A percentile compares a stretch with the other conserved stretches of the same genome.
phyloP scores from a whole-genome alignment of 2,888 invertebrate genomes.

The Lysandra coridon region DNA sequence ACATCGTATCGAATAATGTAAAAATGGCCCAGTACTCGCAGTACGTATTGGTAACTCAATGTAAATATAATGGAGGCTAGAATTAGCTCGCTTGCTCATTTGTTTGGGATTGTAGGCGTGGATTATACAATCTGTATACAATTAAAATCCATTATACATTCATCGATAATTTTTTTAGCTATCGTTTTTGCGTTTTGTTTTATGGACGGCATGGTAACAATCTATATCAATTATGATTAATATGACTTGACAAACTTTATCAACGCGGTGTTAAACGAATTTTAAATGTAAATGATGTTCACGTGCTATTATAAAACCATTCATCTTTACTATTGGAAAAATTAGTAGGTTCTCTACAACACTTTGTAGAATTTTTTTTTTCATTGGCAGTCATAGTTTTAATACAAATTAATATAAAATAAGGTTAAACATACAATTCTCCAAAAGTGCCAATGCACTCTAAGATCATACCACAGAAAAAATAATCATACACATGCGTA shows the following conservation, averaged over 20 bases:
- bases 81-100: conserved; percentile 40
- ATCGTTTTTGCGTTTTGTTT: background rate
- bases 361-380: background rate
- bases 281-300: background rate
- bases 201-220: background rate
- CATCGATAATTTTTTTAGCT: background rate
- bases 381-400: background rate
- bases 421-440: background rate
- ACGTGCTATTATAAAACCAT: conserved; percentile 1
- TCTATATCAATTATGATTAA: background rate
- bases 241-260: background rate
- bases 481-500: too few species aligned
- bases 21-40: conserved; percentile 33
- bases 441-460: too few species aligned
- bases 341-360: background rate
- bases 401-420: background rate
- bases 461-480: too few species aligned
- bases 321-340: background rate
- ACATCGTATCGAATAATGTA: background rate
- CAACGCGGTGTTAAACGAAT: background rate
- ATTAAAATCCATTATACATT: conserved; percentile 23
- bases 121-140: conserved; percentile 36
- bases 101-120: conserved; percentile 36
- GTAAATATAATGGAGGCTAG: conserved; percentile 40
- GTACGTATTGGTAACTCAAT: conserved; percentile 42